These are phyloP conservation scores for Otolemur crassicaudatus DNA, from an alignment of 2,797 vertebrate genomes.

Conservation along the genomic window DNA sequence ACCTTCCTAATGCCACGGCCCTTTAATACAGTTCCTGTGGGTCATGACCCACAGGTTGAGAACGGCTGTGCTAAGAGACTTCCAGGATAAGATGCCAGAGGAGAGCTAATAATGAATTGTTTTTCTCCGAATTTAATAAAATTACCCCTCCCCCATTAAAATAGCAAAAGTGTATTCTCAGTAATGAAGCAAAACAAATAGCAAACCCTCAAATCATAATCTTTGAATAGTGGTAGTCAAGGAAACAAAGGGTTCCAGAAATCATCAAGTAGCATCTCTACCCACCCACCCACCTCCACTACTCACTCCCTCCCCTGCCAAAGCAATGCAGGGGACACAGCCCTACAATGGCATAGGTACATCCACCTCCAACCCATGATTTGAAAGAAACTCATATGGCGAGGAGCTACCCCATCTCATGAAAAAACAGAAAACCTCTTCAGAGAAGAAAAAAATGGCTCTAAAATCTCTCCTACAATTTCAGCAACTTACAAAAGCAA, in stretches of 20 bases:
- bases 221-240: background rate
- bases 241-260: background rate
- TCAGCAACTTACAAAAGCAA: background rate
- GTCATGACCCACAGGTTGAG: too few species aligned
- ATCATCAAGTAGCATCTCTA: background rate
- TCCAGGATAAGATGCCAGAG: background rate
- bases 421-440: background rate
- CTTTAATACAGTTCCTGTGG: too few species aligned
- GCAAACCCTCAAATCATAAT: background rate
- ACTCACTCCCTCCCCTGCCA: background rate
- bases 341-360: background rate
- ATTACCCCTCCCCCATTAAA: background rate
- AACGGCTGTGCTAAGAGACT: background rate
- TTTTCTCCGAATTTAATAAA: conserved; percentile 29
- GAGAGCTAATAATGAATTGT: background rate
- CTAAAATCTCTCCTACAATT: background rate
- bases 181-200: background rate
- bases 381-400: background rate
- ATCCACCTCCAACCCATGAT: background rate
- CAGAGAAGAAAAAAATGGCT: background rate
- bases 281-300: background rate
- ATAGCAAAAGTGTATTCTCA: background rate
- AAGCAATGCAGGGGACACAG: background rate
- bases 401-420: background rate
- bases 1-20: too few species aligned